These are phyloP conservation scores for Ypsolopha scabrella DNA, from an alignment of 2,888 invertebrate genomes.

Conservation along the genomic window DNA sequence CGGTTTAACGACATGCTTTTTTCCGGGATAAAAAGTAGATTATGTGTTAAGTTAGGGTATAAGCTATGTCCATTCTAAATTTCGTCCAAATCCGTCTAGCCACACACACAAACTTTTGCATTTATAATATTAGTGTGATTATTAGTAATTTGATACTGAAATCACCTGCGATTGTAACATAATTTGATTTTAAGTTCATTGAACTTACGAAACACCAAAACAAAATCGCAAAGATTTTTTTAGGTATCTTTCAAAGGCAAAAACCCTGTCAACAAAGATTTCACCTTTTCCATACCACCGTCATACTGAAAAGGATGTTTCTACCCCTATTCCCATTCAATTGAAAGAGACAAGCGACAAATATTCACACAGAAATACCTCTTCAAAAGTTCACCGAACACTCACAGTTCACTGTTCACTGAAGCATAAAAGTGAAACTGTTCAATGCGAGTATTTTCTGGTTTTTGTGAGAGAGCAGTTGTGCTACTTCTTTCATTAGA, in stretches of 20 bases:
- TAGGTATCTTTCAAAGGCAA: not conserved
- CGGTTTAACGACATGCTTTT: too few relatives aligned
- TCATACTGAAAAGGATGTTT: too few relatives aligned
- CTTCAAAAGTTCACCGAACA: constrained; percentile 52
- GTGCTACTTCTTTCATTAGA: not conserved
- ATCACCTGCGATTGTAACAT: too few relatives aligned
- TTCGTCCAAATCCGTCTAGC: too few relatives aligned
- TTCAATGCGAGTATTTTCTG: constrained; percentile 33
- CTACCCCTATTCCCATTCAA: not conserved
- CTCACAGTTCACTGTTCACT: constrained; percentile 53
- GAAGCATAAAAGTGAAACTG: constrained; percentile 64
- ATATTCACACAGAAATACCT: constrained; percentile 15
- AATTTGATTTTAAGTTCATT: too few relatives aligned
- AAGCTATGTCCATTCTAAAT: too few relatives aligned
- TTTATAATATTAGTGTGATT: too few relatives aligned
- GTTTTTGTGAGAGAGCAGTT: constrained; percentile 8
- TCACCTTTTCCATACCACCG: too few relatives aligned
- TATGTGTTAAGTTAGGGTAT: too few relatives aligned
- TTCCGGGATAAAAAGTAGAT: too few relatives aligned
- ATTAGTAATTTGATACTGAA: too few relatives aligned
- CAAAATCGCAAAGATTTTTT: not conserved
- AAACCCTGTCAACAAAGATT: not conserved
- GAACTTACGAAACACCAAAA: not conserved
- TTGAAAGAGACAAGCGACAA: constrained; percentile 1
- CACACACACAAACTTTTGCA: too few relatives aligned